Evolutionary conservation across 2,797 vertebrate genomes (phyloP).

Genomic region (Chloroceryle amazona): DNA sequence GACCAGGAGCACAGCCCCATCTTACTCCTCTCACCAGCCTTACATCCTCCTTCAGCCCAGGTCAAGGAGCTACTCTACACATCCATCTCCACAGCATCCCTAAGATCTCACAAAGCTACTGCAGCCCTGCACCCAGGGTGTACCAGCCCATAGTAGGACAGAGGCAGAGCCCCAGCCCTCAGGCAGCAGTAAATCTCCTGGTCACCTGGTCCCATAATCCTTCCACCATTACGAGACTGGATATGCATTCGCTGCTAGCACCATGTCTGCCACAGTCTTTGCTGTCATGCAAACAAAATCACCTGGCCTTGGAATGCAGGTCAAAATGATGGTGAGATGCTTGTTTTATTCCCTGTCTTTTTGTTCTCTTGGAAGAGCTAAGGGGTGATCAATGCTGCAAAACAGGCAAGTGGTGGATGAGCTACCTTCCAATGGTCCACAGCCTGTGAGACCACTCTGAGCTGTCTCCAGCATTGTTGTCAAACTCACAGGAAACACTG

Average conservation of each 20-base stretch:
- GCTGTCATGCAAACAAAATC: neutral
- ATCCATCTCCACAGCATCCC: neutral
- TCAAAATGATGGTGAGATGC: neutral
- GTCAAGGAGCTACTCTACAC: fast-evolving
- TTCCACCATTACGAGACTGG: neutral
- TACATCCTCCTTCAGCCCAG: neutral
- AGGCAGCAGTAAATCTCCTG: neutral
- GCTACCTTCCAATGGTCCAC: fast-evolving
- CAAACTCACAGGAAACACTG: neutral
- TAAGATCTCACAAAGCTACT: neutral
- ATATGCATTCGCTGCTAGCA: neutral
- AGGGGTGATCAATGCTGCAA: neutral
- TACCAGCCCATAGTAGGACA: neutral
- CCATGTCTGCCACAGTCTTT: neutral
- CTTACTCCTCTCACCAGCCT: neutral
- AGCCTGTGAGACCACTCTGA: neutral
- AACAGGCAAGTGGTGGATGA: fast-evolving
- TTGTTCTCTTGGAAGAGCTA: fast-evolving
- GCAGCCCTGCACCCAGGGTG: neutral
- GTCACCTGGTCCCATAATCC: neutral
- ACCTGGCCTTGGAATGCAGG: neutral
- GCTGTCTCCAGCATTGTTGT: neutral
- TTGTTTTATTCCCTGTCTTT: neutral
- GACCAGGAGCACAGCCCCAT: neutral
- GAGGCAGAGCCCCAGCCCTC: neutral